Evolutionary conservation across 2,113 vertebrate species (phyloP).

Genomic region (Morone saxatilis): DNA sequence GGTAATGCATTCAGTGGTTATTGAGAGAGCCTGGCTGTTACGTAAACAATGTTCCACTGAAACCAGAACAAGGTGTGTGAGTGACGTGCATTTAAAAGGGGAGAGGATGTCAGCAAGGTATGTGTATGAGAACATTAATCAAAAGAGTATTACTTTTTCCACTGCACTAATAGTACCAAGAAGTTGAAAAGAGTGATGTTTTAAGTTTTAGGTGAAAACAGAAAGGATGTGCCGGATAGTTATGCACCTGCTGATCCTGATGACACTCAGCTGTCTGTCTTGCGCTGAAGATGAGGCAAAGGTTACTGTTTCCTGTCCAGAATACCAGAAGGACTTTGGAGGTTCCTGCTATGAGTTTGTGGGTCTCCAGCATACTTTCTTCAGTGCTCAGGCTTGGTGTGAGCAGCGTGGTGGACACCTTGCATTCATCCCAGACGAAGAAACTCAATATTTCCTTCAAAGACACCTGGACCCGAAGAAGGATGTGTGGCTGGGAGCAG

Average conservation of each 20-base stretch:
- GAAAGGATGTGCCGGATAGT: conserved; percentile 43
- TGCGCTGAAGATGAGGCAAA: conserved; percentile 46
- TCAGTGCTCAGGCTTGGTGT: conserved; percentile 89
- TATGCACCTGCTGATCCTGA: conserved; percentile 62
- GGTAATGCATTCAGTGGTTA: conserved; percentile 10
- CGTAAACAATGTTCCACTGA: conserved; percentile 45
- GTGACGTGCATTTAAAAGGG: conserved; percentile 35
- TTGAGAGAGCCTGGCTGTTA: conserved; percentile 41
- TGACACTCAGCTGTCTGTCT: conserved; percentile 37
- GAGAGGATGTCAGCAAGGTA: conserved; percentile 8
- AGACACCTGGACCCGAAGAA: conserved; percentile 81
- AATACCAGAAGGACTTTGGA: conserved; percentile 84
- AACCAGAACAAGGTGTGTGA: conserved; percentile 6
- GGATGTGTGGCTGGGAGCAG: conserved; percentile 91
- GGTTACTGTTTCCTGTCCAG: conserved; percentile 73
- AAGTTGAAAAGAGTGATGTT: background rate
- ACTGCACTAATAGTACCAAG: background rate
- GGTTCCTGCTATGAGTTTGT: conserved; percentile 90
- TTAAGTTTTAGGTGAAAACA: conserved; percentile 8
- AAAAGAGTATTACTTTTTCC: background rate
- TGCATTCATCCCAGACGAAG: conserved; percentile 86
- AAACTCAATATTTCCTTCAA: conserved; percentile 90
- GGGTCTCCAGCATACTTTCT: conserved; percentile 77
- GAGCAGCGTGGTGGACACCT: conserved; percentile 91
- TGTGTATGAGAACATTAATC: background rate